Evolutionary conservation across 2,888 invertebrate genomes (phyloP), one percentile per base, ranked within the genome.

Genomic region (Mylabris sibirica): DNA sequence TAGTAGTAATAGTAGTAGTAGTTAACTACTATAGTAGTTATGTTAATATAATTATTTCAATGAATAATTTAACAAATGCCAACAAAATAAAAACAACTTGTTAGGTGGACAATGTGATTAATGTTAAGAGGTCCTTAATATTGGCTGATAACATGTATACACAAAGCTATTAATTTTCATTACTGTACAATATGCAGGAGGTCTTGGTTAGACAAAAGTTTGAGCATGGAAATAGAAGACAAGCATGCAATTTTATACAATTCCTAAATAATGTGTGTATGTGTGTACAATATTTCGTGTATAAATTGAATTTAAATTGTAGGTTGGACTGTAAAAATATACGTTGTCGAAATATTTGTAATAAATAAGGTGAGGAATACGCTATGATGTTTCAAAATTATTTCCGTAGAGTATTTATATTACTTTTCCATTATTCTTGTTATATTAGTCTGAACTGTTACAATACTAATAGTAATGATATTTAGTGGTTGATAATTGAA

Each of bases 221-320:
- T n/a, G 35, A 64, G 38, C 65, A 68, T 60, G 68, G 61, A 70
- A 70, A 70, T 65, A 70, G 60, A 65, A 61, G 53, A 41, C 57
- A 53, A 44, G 65, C 67, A 68, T 70, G 70, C 70, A 68, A 70
- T 60, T 66, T 59, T 68, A 59, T 67, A 53, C 66, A 34, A 69
- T 74, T 74, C 76, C 73, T 74, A 75, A 77, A 72, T 73, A 73
- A 67, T 70, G 74, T 73, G 74, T 44, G 38, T 38, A 11, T 11
- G 11, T 35, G 12, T 35, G 35, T 41, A 5, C 73, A 74, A 74
- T 76, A 76, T 76, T 75, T 76, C 73, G 69, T 71, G 72, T 74
- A 74, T 71, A 77, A 77, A 78, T 77, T 77, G 78, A 77, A 76
- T 76, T 76, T 76, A 78, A 77, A 77, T 78, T 76, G 72, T 72